Percentiles rank a stretch among this genome's conserved stretches.
phyloP scores from a whole-genome alignment of 1,140 invertebrate species.

The Mya arenaria region DNA sequence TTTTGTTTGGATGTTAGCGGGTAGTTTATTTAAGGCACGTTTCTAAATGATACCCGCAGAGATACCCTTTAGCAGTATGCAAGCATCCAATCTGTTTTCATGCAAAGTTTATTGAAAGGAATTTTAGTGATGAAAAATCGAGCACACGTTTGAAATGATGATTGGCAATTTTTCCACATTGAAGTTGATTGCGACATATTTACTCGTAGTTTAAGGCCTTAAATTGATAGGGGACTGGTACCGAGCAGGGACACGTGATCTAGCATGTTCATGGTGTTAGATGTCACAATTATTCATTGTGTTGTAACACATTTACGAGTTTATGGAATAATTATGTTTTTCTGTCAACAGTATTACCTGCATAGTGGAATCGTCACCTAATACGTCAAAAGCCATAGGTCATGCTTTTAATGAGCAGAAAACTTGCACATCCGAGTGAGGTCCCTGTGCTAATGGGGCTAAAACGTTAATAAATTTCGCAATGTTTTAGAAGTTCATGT shows the following conservation, averaged over 20 bases:
- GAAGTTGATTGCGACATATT: too few species aligned
- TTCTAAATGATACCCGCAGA: conserved; percentile 40
- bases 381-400: conserved; percentile 27
- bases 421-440: background rate
- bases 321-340: conserved; percentile 44
- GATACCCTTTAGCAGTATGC: conserved; percentile 3
- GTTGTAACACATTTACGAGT: background rate
- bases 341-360: conserved; percentile 31
- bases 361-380: conserved; percentile 14
- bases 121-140: conserved; percentile 21
- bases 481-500: background rate
- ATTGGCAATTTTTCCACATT: conserved; percentile 23
- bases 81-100: conserved; percentile 26
- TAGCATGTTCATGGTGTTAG: background rate
- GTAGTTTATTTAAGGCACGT: conserved; percentile 1
- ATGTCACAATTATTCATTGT: conserved; percentile 38
- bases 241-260: conserved; percentile 9
- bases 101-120: conserved; percentile 37
- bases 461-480: background rate
- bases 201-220: background rate
- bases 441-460: background rate
- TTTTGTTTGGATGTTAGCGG: background rate
- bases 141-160: conserved; percentile 9
- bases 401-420: conserved; percentile 1
- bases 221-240: conserved; percentile 36